These are phyloP conservation scores for Molossus alvarezi DNA, from an alignment of 2,797 vertebrate genomes.

Conservation along the genomic window DNA sequence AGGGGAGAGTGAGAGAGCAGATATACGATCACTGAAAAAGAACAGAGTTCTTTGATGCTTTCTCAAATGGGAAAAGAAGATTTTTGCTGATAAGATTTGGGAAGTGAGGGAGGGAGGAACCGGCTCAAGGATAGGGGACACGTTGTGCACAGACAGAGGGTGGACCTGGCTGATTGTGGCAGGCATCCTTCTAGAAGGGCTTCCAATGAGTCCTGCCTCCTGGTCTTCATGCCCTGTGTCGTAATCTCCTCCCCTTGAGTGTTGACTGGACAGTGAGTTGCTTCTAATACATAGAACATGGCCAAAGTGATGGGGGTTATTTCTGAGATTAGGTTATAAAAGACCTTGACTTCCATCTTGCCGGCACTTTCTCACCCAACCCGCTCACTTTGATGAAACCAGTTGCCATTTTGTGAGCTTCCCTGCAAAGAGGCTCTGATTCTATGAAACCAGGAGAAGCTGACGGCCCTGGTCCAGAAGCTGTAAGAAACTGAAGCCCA, in stretches of 20 bases:
- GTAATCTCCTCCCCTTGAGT: background rate
- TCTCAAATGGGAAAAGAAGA: background rate
- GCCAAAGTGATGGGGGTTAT: background rate
- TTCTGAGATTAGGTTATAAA: background rate
- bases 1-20: background rate
- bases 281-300: background rate
- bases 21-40: background rate
- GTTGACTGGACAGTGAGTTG: background rate
- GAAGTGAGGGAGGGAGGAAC: background rate
- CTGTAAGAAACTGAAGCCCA: background rate
- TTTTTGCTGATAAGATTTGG: conserved; percentile 13
- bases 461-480: background rate
- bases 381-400: background rate
- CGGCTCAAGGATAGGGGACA: background rate
- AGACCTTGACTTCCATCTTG: background rate
- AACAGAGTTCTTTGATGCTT: background rate
- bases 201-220: background rate
- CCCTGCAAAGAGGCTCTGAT: accelerated
- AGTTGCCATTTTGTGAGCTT: background rate
- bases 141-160: background rate
- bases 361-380: background rate
- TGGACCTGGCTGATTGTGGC: too few relatives aligned
- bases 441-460: background rate
- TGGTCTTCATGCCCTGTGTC: background rate
- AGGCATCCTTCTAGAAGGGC: background rate